These are phyloP conservation scores for Proteles cristata DNA, from an alignment of 2,113 vertebrate genomes.

Conservation along the genomic window DNA sequence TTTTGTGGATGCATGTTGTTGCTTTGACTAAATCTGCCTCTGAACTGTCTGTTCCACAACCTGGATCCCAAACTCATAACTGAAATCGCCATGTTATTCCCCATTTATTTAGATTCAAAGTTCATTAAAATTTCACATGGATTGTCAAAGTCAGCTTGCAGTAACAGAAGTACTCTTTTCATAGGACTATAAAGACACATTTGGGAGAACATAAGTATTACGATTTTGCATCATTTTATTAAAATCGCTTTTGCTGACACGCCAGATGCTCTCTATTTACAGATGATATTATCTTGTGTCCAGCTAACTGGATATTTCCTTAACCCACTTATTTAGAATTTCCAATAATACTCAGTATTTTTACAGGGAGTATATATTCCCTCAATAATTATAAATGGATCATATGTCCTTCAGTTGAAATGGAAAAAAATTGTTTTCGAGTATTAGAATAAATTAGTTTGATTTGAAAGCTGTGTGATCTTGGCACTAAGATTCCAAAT, in stretches of 20 bases:
- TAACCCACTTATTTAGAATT: background rate
- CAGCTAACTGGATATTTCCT: background rate
- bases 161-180: conserved; percentile 10
- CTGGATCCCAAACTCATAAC: conserved; percentile 16
- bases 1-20: background rate
- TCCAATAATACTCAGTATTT: background rate
- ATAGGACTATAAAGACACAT: background rate
- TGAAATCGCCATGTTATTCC: conserved; percentile 10
- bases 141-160: background rate
- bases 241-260: conserved; percentile 1
- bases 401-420: conserved; percentile 10
- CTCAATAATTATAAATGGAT: conserved; percentile 29
- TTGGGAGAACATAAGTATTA: conserved; percentile 2
- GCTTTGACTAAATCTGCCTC: background rate
- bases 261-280: background rate
- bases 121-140: conserved; percentile 1
- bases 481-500: conserved; percentile 24
- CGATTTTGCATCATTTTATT: conserved; percentile 12
- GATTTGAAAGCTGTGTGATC: background rate
- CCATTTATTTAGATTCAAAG: conserved; percentile 17
- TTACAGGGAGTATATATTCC: background rate
- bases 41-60: background rate
- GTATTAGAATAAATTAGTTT: background rate
- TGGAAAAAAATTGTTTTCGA: background rate
- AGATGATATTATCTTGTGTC: background rate